A percentile compares a stretch with the other conserved stretches of the same genome.
Conservation (phyloP, 1,140 invertebrate species). For the Drosophila takahashii region DNA sequence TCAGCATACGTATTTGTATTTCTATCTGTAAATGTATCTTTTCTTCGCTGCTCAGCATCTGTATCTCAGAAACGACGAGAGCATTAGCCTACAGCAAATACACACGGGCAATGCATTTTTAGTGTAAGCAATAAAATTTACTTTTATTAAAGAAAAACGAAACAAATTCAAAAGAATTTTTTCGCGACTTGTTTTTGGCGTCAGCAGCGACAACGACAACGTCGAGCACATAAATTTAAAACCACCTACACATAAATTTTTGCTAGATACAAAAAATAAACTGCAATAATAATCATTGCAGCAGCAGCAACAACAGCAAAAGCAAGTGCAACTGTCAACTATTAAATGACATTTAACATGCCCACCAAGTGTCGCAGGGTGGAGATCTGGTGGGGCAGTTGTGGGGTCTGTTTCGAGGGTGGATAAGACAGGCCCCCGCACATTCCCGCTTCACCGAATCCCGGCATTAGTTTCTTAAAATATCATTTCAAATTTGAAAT, state of each 20-base stretch:
- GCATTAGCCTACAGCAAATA: constrained; percentile 16
- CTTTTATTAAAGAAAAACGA: constrained; percentile 82
- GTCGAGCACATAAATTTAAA: constrained; percentile 78
- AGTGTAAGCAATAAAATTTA: constrained; percentile 82
- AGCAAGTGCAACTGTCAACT: constrained; percentile 82
- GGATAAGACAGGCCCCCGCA: constrained; percentile 5
- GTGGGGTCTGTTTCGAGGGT: constrained; percentile 1
- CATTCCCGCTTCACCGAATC: neutral
- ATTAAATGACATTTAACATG: constrained; percentile 83
- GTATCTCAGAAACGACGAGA: constrained; percentile 18
- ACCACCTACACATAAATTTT: constrained; percentile 66
- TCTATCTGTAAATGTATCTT: constrained; percentile 13
- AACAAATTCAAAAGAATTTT: constrained; percentile 82
- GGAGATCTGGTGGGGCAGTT: neutral
- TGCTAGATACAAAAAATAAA: constrained; percentile 65
- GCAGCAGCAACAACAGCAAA: constrained; percentile 43
- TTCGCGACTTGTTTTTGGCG: constrained; percentile 73
- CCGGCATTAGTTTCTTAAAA: constrained; percentile 77
- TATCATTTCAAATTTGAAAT: constrained; percentile 81
- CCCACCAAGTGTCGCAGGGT: constrained; percentile 47
- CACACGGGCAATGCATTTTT: constrained; percentile 39
- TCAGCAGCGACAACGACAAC: constrained; percentile 57
- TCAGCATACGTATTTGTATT: constrained; percentile 21
- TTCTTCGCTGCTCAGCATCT: constrained; percentile 5
- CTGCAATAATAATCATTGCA: constrained; percentile 75